Conservation (phyloP, 1,140 invertebrate species). For the Colletes latitarsis region DNA sequence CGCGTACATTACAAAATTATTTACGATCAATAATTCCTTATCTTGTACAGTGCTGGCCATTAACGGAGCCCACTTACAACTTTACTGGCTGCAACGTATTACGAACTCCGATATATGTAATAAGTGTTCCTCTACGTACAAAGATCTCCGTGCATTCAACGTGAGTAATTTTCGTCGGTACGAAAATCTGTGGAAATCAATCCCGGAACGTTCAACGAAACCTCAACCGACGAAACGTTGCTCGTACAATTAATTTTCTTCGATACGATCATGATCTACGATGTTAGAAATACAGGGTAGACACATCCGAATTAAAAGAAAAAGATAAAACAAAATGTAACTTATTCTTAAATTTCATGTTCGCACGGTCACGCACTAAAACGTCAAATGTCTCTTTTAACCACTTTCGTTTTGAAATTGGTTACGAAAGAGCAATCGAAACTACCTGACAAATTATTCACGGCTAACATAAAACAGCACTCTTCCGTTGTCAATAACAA, state of each 20-base stretch:
- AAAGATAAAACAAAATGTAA: no score
- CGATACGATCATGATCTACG: background rate
- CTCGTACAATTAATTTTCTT: background rate
- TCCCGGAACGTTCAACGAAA: background rate
- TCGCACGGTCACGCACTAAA: no score
- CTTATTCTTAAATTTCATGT: no score
- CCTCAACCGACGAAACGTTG: no score
- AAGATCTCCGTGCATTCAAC: background rate
- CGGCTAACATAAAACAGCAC: background rate
- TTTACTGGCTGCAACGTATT: slow-evolving; percentile 45
- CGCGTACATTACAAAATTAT: slow-evolving; percentile 65
- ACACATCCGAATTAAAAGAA: no score
- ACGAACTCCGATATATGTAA: slow-evolving; percentile 12
- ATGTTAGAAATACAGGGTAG: background rate
- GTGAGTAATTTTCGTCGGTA: background rate
- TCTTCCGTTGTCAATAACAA: background rate
- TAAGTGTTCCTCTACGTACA: slow-evolving; percentile 28
- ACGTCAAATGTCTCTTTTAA: background rate
- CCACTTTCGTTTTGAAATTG: background rate
- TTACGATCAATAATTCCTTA: slow-evolving; percentile 68
- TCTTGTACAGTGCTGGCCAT: slow-evolving; percentile 57
- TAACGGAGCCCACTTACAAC: slow-evolving; percentile 61
- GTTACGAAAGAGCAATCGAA: background rate
- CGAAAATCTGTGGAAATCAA: slow-evolving; percentile 28
- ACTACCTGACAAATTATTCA: background rate